A percentile compares a stretch with the other conserved stretches of the same genome.
Evolutionary conservation across 2,888 invertebrate species (phyloP).

Genomic region (Campoplex nolae): DNA sequence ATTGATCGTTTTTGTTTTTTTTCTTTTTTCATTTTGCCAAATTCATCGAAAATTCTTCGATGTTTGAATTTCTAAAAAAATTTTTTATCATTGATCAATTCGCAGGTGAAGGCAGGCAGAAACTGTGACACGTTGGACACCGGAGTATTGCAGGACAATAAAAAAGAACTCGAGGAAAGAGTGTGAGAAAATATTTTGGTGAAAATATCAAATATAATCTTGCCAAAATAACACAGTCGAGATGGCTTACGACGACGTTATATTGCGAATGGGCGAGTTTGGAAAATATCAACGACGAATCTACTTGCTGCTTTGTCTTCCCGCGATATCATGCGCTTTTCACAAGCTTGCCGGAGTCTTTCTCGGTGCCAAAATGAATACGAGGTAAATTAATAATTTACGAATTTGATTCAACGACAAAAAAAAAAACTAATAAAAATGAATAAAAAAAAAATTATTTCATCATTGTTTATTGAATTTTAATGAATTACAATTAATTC

Average conservation of each 20-base stretch:
- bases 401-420: neutral
- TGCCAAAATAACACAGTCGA: constrained; percentile 59
- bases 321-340: constrained; percentile 90
- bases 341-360: constrained; percentile 91
- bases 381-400: constrained; percentile 84
- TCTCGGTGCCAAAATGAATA: constrained; percentile 88
- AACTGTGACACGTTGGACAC: neutral
- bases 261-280: constrained; percentile 89
- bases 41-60: too few species aligned
- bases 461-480: neutral
- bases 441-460: neutral
- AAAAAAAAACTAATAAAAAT: neutral
- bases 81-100: neutral
- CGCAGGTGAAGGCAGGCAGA: constrained; percentile 15
- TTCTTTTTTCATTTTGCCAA: neutral
- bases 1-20: neutral
- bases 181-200: neutral
- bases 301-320: constrained; percentile 89
- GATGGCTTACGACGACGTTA: constrained; percentile 91
- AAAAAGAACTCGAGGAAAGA: neutral
- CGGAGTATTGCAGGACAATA: neutral
- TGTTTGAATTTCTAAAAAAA: neutral
- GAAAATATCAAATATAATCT: constrained; percentile 3
- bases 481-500: neutral
- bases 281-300: constrained; percentile 90